phyloP scores from a whole-genome alignment of 1,140 invertebrate genomes.

The Polyergus mexicanus region DNA sequence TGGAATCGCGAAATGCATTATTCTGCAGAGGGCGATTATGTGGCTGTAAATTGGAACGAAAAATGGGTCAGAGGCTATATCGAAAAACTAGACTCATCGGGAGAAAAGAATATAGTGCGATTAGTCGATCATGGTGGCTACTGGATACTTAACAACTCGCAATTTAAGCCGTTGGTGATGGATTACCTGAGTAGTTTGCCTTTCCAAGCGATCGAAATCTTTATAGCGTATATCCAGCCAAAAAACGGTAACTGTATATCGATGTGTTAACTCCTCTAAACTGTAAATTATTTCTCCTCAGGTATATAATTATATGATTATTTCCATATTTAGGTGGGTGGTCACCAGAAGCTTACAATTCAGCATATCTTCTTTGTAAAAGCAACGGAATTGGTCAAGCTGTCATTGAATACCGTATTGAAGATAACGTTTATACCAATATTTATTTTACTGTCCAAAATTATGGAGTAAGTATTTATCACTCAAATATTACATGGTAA shows the following conservation, averaged over 20 bases:
- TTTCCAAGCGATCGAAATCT: slow-evolving; percentile 98
- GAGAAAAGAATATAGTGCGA: slow-evolving; percentile 92
- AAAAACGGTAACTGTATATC: slow-evolving; percentile 89
- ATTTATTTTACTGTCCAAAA: slow-evolving; percentile 82
- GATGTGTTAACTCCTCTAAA: not conserved
- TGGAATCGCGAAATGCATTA: slow-evolving; percentile 9
- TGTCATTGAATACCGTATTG: slow-evolving; percentile 93
- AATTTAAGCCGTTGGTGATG: slow-evolving; percentile 94
- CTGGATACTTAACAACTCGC: slow-evolving; percentile 90
- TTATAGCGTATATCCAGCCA: slow-evolving; percentile 95
- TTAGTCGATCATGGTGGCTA: slow-evolving; percentile 98
- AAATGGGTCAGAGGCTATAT: slow-evolving; percentile 97
- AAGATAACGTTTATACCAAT: slow-evolving; percentile 82
- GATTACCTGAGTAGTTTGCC: slow-evolving; percentile 96
- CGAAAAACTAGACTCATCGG: slow-evolving; percentile 90
- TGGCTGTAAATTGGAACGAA: slow-evolving; percentile 92
- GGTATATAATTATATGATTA: slow-evolving; percentile 8
- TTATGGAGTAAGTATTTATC: slow-evolving; percentile 79
- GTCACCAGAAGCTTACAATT: slow-evolving; percentile 91
- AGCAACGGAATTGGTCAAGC: slow-evolving; percentile 92
- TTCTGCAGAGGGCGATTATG: slow-evolving; percentile 93
- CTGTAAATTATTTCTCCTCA: not conserved
- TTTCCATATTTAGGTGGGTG: slow-evolving; percentile 86
- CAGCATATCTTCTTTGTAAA: slow-evolving; percentile 91
- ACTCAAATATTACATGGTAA: not conserved